Evolutionary conservation across 2,888 invertebrate species (phyloP).

Genomic region (Parnassius apollo): DNA sequence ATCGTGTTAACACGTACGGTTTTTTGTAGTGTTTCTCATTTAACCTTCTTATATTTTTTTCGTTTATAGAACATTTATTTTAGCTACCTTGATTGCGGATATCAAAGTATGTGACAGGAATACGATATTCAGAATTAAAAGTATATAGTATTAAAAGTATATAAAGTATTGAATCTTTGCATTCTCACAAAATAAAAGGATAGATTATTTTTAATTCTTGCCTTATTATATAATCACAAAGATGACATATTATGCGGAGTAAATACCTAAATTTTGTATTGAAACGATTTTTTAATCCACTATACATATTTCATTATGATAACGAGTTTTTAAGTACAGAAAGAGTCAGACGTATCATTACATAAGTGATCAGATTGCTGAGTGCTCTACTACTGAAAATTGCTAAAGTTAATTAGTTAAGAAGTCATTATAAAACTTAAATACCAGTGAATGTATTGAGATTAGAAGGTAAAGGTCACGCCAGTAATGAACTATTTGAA

Average conservation of each 20-base stretch:
- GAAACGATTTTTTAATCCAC: no score
- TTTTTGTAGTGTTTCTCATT: slow-evolving; percentile 30
- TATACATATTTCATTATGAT: no score
- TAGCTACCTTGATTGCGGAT: slow-evolving; percentile 11
- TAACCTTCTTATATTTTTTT: slow-evolving; percentile 16
- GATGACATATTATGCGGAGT: background rate
- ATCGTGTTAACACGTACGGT: slow-evolving; percentile 51
- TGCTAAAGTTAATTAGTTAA: no score
- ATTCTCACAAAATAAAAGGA: background rate
- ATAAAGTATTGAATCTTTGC: background rate
- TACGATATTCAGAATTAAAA: slow-evolving; percentile 5
- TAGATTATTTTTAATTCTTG: background rate
- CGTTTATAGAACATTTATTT: slow-evolving; percentile 25
- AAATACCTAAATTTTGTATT: background rate
- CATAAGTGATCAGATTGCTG: no score
- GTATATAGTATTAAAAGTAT: no score
- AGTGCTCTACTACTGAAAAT: no score
- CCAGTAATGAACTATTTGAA: no score
- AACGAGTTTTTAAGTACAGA: no score
- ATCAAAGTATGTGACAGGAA: slow-evolving; percentile 23
- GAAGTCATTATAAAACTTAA: no score
- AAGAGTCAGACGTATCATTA: no score
- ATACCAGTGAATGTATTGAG: no score
- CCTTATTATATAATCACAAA: slow-evolving; percentile 1
- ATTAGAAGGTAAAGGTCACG: no score